Evolutionary conservation across 2,113 vertebrate species (phyloP).

Genomic region (Platycercus adscitus): DNA sequence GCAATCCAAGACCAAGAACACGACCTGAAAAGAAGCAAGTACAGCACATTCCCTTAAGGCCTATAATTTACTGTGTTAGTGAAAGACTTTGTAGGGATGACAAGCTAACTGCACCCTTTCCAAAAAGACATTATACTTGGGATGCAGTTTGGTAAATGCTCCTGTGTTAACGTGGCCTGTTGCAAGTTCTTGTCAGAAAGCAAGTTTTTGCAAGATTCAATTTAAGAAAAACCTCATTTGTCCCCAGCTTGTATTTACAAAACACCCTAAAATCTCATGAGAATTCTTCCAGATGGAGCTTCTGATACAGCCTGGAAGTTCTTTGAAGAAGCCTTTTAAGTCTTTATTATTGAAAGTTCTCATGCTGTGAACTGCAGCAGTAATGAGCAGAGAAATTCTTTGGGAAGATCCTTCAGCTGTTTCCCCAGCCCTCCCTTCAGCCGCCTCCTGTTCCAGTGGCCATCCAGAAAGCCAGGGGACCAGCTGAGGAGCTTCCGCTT

Average conservation of each 20-base stretch:
- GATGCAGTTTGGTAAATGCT: not conserved
- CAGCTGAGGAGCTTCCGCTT: not conserved
- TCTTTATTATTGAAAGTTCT: not conserved
- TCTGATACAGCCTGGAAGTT: not conserved
- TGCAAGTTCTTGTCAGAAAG: not conserved
- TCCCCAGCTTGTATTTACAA: conserved; percentile 49
- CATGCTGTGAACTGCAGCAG: not conserved
- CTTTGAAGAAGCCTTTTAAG: conserved; percentile 50
- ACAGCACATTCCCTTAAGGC: conserved; percentile 18
- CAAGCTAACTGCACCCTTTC: conserved; percentile 23
- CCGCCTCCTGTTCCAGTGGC: not conserved
- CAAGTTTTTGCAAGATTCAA: conserved; percentile 16
- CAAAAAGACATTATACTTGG: not conserved
- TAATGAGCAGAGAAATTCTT: not conserved
- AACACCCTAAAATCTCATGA: conserved; percentile 23
- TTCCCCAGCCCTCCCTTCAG: not conserved
- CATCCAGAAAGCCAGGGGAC: not conserved
- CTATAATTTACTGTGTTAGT: conserved; percentile 4
- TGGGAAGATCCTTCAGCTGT: not conserved
- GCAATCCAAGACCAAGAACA: not conserved
- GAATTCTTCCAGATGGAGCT: conserved; percentile 46
- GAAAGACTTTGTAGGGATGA: conserved; percentile 14
- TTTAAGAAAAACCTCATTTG: conserved; percentile 25
- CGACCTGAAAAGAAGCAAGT: conserved; percentile 20
- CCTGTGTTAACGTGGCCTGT: not conserved